Base-by-base conservation (phyloP, 1,140 invertebrate species). In the Platyura marginata region DNA sequence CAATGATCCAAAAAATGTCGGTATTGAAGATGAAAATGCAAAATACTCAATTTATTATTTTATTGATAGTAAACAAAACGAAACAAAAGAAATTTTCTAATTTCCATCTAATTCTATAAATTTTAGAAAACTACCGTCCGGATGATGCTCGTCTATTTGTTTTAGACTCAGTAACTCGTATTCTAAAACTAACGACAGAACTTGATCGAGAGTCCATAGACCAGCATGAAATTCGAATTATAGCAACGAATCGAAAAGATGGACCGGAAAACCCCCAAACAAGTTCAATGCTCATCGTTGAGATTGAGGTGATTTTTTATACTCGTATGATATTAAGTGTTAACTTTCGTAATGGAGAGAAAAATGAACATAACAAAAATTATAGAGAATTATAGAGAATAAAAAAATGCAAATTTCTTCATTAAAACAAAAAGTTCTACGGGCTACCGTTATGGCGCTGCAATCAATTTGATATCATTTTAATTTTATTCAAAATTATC, bases 31-130 rank as follows among this genome's bases (percentile, higher is more conserved):
- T 40, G 44, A 46, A 4, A 52, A 56, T 3, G 56, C 62, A 42
- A 63, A 58, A 40, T 50, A 56, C 23, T 32, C 45, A 10, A 62
- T 67, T 15, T 68, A 57, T 48, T 70, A 69, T 46, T 63, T 49
- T 38, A 63, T 70, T 22, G 43, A 62, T 47, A 59, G 66, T 68
- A 50, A 55, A 52, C 41, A 19, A 13, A 36, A 32, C 15, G 23
- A 15, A 35, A 44, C 20, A 36, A 25, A 21, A n/a, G 3, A 5
- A 8, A 6, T 42, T 25, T 18, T 22, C 11, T 32, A 13, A 15
- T 42, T 36, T 36, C 16, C 5, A 11, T 25, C n/a, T 16, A 13
- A 41, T 25, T 6, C 5, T 3, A 29, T 41, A 32, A 40, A 21
- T 19, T 18, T 45, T 22, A 25, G 39, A 16, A 35, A 34, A 33